Evolutionary conservation across 2,888 invertebrate species (phyloP).

Genomic region (Pterostichus niger): DNA sequence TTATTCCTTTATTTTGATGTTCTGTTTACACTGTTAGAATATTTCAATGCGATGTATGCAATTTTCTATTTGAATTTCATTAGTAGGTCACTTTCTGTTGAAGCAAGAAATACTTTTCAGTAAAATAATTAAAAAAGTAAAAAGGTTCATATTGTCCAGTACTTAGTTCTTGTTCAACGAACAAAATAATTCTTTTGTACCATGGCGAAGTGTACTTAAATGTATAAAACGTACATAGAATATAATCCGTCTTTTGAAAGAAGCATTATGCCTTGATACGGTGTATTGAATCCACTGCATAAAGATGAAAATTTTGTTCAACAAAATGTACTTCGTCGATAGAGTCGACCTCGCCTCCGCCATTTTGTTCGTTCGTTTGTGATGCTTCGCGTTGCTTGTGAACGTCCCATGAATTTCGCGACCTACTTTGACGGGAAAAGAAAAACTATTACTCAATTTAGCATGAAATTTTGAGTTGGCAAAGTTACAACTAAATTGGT

Average conservation of each 20-base stretch:
- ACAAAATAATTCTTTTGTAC: constrained; percentile 31
- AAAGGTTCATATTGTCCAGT: not conserved
- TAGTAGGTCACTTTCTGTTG: too few relatives aligned
- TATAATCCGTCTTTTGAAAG: constrained; percentile 52
- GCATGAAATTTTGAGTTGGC: constrained; percentile 67
- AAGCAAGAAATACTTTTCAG: too few relatives aligned
- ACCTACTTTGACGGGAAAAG: constrained; percentile 57
- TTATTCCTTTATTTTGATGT: too few relatives aligned
- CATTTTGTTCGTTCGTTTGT: constrained; percentile 53
- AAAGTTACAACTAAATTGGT: constrained; percentile 66
- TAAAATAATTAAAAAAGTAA: not conserved
- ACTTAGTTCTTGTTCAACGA: constrained; percentile 2
- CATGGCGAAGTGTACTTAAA: not conserved
- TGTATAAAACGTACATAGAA: constrained; percentile 33
- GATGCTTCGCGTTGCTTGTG: constrained; percentile 35
- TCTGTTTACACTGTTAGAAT: not conserved
- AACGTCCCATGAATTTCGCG: constrained; percentile 46
- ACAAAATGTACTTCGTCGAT: constrained; percentile 40
- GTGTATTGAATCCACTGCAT: constrained; percentile 57
- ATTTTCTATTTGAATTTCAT: too few relatives aligned
- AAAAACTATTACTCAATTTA: constrained; percentile 67
- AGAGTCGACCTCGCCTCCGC: not conserved
- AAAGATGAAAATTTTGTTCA: constrained; percentile 60
- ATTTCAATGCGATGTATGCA: not conserved
- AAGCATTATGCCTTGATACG: constrained; percentile 37